Conservation (phyloP, 2,113 vertebrate genomes). For the Zonotrichia leucophrys region DNA sequence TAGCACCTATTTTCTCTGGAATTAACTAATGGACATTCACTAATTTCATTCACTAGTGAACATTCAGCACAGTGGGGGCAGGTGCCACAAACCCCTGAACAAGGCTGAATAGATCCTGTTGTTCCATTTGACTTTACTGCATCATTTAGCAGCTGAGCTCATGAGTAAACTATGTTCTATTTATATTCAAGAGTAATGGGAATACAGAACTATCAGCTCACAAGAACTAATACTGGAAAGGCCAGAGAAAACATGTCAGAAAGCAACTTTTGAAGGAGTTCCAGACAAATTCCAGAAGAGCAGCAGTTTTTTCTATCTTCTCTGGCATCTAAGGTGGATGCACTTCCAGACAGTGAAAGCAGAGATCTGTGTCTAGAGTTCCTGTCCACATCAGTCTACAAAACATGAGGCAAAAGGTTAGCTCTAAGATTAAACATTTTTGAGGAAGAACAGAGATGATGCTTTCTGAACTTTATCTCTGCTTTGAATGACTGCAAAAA, state of each 20-base stretch:
- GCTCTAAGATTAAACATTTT: background rate
- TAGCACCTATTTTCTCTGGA: background rate
- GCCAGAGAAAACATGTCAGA: background rate
- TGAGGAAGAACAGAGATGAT: background rate
- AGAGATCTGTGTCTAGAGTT: background rate
- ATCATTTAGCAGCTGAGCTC: background rate
- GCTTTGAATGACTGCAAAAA: background rate
- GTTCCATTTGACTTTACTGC: background rate
- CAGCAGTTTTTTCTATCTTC: background rate
- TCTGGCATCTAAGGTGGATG: background rate
- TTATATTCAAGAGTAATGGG: background rate
- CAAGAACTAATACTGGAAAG: background rate
- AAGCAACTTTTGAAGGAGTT: background rate
- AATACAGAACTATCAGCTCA: background rate
- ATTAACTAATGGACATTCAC: background rate
- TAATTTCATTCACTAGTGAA: rapidly evolving
- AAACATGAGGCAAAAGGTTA: background rate
- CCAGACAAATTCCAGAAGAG: background rate
- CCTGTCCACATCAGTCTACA: background rate
- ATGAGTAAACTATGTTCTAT: background rate
- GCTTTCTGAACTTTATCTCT: background rate
- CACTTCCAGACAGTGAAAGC: background rate
- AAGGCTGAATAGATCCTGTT: background rate
- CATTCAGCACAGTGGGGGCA: background rate
- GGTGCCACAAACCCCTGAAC: background rate